phyloP scores from a whole-genome alignment of 2,888 invertebrate genomes.

The Bellardia bayeri region DNA sequence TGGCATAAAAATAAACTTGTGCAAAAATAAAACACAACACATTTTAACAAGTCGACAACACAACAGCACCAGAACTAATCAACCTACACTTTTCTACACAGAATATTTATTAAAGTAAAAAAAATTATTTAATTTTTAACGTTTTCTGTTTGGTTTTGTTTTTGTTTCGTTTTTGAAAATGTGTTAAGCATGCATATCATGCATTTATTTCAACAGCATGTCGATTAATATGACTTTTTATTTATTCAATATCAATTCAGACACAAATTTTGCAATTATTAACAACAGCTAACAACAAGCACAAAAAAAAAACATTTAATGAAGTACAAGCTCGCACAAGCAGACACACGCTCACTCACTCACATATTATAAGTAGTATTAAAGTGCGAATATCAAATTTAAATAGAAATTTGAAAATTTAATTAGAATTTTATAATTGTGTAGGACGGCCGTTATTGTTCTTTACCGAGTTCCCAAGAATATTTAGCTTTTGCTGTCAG shows the following conservation, averaged over 20 bases:
- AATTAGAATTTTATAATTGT: slow-evolving; percentile 44
- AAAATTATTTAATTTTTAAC: slow-evolving; percentile 8
- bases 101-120: neutral
- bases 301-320: slow-evolving; percentile 9
- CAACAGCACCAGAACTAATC: slow-evolving; percentile 45
- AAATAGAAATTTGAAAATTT: slow-evolving; percentile 58
- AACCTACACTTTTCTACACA: slow-evolving; percentile 36
- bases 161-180: slow-evolving; percentile 34
- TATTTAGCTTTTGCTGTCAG: slow-evolving; percentile 19
- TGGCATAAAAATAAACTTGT: slow-evolving; percentile 57
- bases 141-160: neutral
- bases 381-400: slow-evolving; percentile 48
- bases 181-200: slow-evolving; percentile 69
- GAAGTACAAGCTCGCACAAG: slow-evolving; percentile 49
- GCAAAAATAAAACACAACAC: neutral
- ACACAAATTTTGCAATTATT: slow-evolving; percentile 57
- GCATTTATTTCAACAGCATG: slow-evolving; percentile 54
- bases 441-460: slow-evolving; percentile 23
- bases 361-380: neutral
- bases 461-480: slow-evolving; percentile 46
- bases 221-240: slow-evolving; percentile 67
- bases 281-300: slow-evolving; percentile 26
- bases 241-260: slow-evolving; percentile 63
- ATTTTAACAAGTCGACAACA: slow-evolving; percentile 55
- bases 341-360: slow-evolving; percentile 3